These are phyloP conservation scores for Microcebus lehilahytsara DNA, from an alignment of 2,113 vertebrate genomes.

Conservation along the genomic window DNA sequence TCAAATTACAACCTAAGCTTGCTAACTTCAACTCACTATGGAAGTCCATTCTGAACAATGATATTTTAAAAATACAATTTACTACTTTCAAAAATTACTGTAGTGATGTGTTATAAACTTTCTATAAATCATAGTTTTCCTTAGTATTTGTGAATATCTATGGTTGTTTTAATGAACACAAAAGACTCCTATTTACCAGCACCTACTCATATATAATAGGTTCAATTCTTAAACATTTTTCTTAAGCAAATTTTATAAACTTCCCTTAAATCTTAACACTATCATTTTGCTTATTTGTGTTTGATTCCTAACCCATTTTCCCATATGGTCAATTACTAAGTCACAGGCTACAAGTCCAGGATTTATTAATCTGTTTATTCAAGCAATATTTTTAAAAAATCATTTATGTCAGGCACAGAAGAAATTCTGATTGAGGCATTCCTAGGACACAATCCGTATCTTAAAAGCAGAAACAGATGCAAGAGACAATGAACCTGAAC, in stretches of 20 bases:
- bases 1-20: conserved; percentile 7
- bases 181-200: not conserved
- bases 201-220: not conserved
- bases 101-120: not conserved
- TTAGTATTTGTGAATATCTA: not conserved
- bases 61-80: not conserved
- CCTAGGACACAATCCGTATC: not conserved
- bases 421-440: not conserved
- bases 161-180: not conserved
- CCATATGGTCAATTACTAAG: not conserved
- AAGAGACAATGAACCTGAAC: not conserved
- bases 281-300: not conserved
- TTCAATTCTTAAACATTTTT: not conserved
- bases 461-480: not conserved
- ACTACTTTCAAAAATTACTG: not conserved
- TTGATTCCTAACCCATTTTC: not conserved
- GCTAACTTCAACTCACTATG: not conserved
- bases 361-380: not conserved
- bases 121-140: not conserved
- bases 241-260: not conserved
- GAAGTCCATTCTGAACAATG: not conserved
- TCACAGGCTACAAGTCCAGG: not conserved
- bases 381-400: not conserved
- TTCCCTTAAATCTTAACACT: not conserved
- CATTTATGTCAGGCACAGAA: not conserved